phyloP scores from a whole-genome alignment of 2,888 invertebrate species.

The Drosophila sordidula region DNA sequence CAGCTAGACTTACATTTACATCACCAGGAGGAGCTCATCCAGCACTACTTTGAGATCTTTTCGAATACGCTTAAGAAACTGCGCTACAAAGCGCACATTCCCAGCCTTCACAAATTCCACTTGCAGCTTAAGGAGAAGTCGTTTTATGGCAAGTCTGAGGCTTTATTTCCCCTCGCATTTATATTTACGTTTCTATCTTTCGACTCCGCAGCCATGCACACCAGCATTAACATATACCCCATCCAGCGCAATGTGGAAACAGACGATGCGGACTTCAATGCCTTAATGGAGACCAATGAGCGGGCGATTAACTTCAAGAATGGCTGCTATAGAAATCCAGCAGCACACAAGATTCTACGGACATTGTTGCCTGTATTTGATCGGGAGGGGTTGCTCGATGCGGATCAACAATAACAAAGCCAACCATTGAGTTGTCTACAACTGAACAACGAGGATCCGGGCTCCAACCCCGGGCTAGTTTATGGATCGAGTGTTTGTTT shows the following conservation, averaged over 20 bases:
- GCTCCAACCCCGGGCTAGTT: too few species aligned
- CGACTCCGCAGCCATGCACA: conserved; percentile 73
- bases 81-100: conserved; percentile 73
- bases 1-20: conserved; percentile 77
- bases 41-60: conserved; percentile 77
- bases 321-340: conserved; percentile 79
- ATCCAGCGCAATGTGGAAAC: conserved; percentile 82
- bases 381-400: conserved; percentile 80
- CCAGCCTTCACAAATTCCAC: conserved; percentile 80
- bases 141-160: conserved; percentile 74
- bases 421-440: not conserved
- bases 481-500: too few species aligned
- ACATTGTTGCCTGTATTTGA: conserved; percentile 82
- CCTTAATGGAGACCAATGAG: conserved; percentile 80
- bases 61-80: conserved; percentile 72
- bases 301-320: conserved; percentile 77
- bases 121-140: conserved; percentile 76
- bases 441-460: too few species aligned
- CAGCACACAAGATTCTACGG: conserved; percentile 72
- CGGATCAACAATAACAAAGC: conserved; percentile 56
- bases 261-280: conserved; percentile 83
- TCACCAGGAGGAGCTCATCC: conserved; percentile 81
- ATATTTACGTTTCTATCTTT: not conserved
- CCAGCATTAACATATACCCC: conserved; percentile 77
- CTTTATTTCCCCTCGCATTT: conserved; percentile 8